These are phyloP conservation scores for Dromas ardeola DNA, from an alignment of 2,113 vertebrate genomes.

Conservation along the genomic window DNA sequence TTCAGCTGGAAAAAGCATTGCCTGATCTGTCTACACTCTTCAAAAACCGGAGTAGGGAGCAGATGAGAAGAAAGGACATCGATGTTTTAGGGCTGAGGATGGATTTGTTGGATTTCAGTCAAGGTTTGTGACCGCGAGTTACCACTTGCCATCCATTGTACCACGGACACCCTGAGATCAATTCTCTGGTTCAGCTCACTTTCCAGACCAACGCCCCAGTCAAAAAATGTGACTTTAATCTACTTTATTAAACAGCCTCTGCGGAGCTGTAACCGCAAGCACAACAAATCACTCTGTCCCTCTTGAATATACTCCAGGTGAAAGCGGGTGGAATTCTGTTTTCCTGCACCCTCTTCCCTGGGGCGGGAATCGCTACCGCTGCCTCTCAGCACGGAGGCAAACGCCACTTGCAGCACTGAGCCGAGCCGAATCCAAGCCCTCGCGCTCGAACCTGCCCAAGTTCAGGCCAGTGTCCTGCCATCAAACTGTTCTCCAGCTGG, in stretches of 20 bases:
- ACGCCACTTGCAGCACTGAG: accelerated
- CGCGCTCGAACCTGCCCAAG: accelerated
- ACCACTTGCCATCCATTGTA: not conserved
- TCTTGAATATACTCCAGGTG: not conserved
- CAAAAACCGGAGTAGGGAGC: not conserved
- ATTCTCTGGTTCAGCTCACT: not conserved
- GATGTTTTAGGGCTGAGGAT: not conserved
- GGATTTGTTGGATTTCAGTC: not conserved
- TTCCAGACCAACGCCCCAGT: not conserved
- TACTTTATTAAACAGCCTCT: not conserved
- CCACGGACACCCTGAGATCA: not conserved
- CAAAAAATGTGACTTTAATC: not conserved
- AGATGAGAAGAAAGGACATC: not conserved
- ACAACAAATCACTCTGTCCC: not conserved
- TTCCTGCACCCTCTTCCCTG: not conserved
- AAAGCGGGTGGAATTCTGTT: not conserved
- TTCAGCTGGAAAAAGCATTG: not conserved
- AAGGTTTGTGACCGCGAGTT: not conserved
- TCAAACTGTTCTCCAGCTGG: not conserved
- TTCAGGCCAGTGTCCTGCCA: not conserved
- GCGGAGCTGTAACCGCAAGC: accelerated
- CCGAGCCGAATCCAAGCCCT: accelerated
- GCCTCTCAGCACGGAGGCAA: not conserved
- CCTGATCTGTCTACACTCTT: not conserved
- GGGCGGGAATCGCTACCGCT: not conserved